Evolutionary conservation across 2,113 vertebrate species (phyloP).

Genomic region (Chaetops frenatus): DNA sequence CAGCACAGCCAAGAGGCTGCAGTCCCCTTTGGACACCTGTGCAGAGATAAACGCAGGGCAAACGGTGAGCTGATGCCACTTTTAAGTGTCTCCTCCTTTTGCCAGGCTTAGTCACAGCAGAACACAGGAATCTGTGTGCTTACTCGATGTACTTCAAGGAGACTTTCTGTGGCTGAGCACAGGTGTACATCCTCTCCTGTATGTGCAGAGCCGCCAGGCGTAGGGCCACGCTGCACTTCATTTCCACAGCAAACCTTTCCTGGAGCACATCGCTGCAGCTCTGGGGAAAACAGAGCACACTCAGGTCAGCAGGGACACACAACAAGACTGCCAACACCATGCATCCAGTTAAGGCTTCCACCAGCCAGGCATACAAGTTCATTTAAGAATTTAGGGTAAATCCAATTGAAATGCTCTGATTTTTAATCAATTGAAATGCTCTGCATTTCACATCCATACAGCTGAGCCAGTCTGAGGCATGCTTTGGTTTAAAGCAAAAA

Average conservation of each 20-base stretch:
- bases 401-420: background rate
- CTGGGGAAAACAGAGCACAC: slow-evolving; percentile 61
- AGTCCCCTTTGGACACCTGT: background rate
- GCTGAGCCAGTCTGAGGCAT: background rate
- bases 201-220: slow-evolving; percentile 93
- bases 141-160: slow-evolving; percentile 94
- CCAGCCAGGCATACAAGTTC: accelerated
- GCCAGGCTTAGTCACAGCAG: background rate
- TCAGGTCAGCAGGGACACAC: background rate
- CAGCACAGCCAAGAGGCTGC: background rate
- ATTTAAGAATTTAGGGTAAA: background rate
- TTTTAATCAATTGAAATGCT: background rate
- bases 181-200: slow-evolving; percentile 88
- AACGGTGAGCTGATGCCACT: background rate
- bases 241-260: slow-evolving; percentile 93
- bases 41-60: background rate
- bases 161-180: slow-evolving; percentile 87
- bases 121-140: slow-evolving; percentile 55
- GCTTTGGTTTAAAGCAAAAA: background rate
- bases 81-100: background rate
- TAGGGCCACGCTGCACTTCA: slow-evolving; percentile 92
- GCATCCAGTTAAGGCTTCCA: accelerated
- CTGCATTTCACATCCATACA: background rate
- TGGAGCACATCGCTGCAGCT: slow-evolving; percentile 94
- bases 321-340: accelerated